These are phyloP conservation scores for Ctenochaetus hawaiiensis DNA, from an alignment of 2,797 vertebrate species.

Conservation along the genomic window DNA sequence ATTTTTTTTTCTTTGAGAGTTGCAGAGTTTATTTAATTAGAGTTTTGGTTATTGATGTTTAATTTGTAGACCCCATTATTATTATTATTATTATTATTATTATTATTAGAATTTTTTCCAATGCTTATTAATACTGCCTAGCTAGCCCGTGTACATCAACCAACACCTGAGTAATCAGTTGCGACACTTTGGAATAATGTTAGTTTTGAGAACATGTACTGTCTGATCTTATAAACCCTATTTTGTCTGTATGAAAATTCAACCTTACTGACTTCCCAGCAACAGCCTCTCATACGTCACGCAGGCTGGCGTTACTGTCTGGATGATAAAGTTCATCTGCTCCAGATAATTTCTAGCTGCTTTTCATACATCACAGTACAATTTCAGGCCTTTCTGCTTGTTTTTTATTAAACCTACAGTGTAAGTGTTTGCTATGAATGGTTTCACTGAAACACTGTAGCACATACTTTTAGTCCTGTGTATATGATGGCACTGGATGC, in stretches of 20 bases:
- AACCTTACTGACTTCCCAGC: constrained; percentile 3
- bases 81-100: background rate
- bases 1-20: constrained; percentile 15
- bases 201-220: background rate
- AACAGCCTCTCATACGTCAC: constrained; percentile 9
- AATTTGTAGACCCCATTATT: background rate
- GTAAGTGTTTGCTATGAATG: background rate
- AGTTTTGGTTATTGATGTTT: constrained; percentile 15
- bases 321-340: constrained; percentile 16
- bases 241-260: constrained; percentile 2
- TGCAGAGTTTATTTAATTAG: constrained; percentile 15
- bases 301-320: background rate
- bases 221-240: background rate
- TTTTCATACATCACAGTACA: background rate
- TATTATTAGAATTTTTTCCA: background rate
- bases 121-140: constrained; percentile 4
- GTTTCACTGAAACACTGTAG: background rate
- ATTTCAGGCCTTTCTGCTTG: background rate
- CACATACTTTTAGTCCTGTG: background rate
- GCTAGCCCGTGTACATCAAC: background rate
- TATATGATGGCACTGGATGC: constrained; percentile 6
- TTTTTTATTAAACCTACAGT: background rate
- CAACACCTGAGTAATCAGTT: background rate
- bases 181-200: background rate
- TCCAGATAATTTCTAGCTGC: background rate